A percentile compares a stretch with the other conserved stretches of the same genome.
Conservation (phyloP, 2,888 invertebrate genomes). For the Sabellastarte sp. region DNA sequence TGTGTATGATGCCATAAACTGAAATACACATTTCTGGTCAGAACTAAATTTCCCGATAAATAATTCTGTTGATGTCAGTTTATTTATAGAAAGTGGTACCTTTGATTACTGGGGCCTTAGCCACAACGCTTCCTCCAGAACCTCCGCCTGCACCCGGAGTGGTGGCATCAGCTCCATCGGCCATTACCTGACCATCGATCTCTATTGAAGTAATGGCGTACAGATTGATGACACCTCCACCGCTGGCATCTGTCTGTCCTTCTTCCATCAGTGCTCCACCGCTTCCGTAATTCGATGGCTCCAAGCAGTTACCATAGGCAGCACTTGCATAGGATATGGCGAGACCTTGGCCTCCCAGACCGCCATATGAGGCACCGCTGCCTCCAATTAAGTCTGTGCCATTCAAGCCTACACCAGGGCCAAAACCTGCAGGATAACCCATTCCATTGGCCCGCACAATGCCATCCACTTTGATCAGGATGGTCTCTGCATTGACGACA, state of each 20-base stretch:
- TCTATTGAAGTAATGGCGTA: slow-evolving; percentile 26
- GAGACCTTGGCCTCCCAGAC: slow-evolving; percentile 36
- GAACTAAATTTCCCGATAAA: too few relatives aligned
- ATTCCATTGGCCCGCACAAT: too few relatives aligned
- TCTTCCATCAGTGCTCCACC: slow-evolving; percentile 27
- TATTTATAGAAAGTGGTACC: too few relatives aligned
- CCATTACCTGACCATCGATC: slow-evolving; percentile 33
- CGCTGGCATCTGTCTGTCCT: slow-evolving; percentile 19
- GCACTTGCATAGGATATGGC: slow-evolving; percentile 15
- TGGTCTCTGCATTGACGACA: too few relatives aligned
- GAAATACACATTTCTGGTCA: too few relatives aligned
- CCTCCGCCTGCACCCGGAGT: slow-evolving; percentile 34
- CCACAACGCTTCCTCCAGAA: slow-evolving; percentile 34
- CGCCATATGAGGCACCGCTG: slow-evolving; percentile 44
- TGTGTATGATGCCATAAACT: too few relatives aligned
- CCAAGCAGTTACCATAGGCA: slow-evolving; percentile 30
- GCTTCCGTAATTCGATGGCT: slow-evolving; percentile 35
- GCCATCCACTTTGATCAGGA: too few relatives aligned
- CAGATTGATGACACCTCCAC: slow-evolving; percentile 34
- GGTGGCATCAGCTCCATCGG: slow-evolving; percentile 24
- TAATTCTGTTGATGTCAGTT: too few relatives aligned
- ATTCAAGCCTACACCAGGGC: too few relatives aligned
- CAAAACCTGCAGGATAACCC: too few relatives aligned
- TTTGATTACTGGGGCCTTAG: slow-evolving; percentile 25
- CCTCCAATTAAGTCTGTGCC: too few relatives aligned